These are phyloP conservation scores for Hycleus phaleratus DNA, from an alignment of 1,140 invertebrate genomes.

Conservation along the genomic window DNA sequence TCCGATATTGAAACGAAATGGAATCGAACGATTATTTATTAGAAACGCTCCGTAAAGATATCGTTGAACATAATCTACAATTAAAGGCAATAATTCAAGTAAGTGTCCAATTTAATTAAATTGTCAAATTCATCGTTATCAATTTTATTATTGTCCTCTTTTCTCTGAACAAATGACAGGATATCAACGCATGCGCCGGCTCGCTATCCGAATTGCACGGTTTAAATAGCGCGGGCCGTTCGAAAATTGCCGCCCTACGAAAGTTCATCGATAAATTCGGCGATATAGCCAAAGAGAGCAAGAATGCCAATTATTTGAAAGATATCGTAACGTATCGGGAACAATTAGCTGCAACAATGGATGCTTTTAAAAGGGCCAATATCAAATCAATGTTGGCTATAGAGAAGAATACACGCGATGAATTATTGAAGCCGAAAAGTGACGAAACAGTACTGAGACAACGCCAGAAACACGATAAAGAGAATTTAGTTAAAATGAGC, in stretches of 20 bases:
- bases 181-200: constrained; percentile 58
- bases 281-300: constrained; percentile 56
- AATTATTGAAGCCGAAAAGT: constrained; percentile 52
- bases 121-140: not conserved
- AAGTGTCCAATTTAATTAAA: constrained; percentile 28
- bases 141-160: not conserved
- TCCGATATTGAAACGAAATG: constrained; percentile 19
- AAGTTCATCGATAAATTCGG: constrained; percentile 61
- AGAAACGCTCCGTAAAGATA: constrained; percentile 46
- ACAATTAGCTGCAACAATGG: constrained; percentile 57
- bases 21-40: constrained; percentile 32
- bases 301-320: constrained; percentile 50
- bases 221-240: constrained; percentile 63
- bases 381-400: constrained; percentile 64
- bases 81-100: constrained; percentile 73
- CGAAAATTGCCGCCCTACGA: constrained; percentile 55
- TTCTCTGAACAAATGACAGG: constrained; percentile 40
- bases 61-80: constrained; percentile 63
- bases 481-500: constrained; percentile 56
- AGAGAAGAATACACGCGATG: constrained; percentile 62
- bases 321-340: constrained; percentile 61
- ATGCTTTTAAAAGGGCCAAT: constrained; percentile 72
- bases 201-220: constrained; percentile 60
- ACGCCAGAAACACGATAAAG: constrained; percentile 56
- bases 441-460: constrained; percentile 51